Evolutionary conservation across 2,888 invertebrate species (phyloP).

Genomic region (Sipha maydis): DNA sequence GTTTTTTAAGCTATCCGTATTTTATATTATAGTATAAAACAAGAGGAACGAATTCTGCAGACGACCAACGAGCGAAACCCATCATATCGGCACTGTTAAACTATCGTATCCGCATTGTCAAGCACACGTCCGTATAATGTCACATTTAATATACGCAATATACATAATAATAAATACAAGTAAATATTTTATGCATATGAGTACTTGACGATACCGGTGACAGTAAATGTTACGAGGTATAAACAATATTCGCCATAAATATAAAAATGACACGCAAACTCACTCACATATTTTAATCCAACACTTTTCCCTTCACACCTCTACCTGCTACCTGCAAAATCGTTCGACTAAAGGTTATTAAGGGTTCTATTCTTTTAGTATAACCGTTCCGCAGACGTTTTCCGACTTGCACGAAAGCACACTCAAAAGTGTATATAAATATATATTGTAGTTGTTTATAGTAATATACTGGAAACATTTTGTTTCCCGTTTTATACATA

Average conservation of each 20-base stretch:
- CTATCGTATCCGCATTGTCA: neutral
- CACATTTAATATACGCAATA: neutral
- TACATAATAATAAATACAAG: neutral
- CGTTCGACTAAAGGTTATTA: conserved; percentile 44
- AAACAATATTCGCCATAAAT: conserved; percentile 26
- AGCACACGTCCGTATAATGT: neutral
- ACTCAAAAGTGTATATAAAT: neutral
- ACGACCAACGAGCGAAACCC: neutral
- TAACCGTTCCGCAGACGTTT: neutral
- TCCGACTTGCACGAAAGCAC: neutral
- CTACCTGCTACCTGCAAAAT: neutral
- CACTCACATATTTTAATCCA: neutral
- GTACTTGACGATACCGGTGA: neutral
- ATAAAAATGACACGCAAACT: neutral
- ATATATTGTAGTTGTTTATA: neutral
- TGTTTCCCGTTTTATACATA: neutral
- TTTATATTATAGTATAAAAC: no score
- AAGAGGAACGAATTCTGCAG: neutral
- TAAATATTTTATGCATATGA: neutral
- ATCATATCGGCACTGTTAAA: neutral
- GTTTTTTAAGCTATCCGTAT: no score
- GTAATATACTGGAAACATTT: neutral
- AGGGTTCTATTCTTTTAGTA: conserved; percentile 1
- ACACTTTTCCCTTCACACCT: neutral
- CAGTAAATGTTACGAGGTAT: neutral